phyloP scores from a whole-genome alignment of 2,113 vertebrate species.

The Alouatta palliata region DNA sequence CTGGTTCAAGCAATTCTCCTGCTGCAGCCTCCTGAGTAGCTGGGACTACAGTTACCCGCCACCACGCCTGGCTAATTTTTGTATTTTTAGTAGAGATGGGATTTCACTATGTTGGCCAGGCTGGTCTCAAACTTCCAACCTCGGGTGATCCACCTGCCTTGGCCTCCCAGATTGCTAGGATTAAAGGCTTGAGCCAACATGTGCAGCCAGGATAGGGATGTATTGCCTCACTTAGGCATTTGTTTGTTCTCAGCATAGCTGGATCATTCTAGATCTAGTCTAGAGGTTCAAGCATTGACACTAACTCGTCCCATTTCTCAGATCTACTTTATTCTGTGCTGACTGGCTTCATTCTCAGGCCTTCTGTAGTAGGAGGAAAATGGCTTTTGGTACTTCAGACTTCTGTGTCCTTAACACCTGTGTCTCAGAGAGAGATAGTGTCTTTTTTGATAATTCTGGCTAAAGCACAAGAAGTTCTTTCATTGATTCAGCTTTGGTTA shows the following conservation, averaged over 20 bases:
- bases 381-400: background rate
- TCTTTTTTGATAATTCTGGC: conserved; percentile 21
- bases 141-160: no score
- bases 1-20: no score
- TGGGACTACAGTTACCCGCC: no score
- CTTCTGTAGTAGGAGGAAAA: background rate
- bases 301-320: background rate
- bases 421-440: background rate
- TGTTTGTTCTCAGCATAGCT: background rate
- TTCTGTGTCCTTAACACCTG: background rate
- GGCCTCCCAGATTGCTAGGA: no score
- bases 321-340: background rate
- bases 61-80: no score
- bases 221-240: background rate
- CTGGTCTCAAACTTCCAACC: no score
- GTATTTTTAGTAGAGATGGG: no score
- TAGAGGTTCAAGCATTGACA: background rate
- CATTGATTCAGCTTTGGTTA: background rate
- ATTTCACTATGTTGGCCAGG: no score
- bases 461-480: conserved; percentile 5
- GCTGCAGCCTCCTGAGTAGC: no score
- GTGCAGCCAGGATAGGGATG: background rate
- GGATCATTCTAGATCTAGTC: background rate
- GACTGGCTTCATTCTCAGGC: background rate
- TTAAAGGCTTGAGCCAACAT: no score